Evolutionary conservation across 2,888 invertebrate genomes (phyloP).

Genomic region (Prosapia bicincta): DNA sequence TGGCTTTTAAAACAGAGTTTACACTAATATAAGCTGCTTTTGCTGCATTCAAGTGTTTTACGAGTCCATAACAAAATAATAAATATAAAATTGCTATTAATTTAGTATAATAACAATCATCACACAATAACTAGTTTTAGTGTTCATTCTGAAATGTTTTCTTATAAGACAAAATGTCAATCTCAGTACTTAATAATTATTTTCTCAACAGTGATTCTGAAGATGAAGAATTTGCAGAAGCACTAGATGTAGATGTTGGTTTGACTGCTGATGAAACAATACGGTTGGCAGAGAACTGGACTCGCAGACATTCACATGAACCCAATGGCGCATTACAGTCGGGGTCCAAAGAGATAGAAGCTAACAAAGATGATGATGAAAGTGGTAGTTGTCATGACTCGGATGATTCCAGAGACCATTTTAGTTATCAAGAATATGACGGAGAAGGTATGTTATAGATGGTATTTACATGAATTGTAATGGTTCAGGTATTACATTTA

Average conservation of each 20-base stretch:
- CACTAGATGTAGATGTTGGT: constrained; percentile 52
- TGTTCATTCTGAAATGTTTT: too few relatives aligned
- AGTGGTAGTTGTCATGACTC: constrained; percentile 38
- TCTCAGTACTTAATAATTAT: too few relatives aligned
- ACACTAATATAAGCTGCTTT: too few relatives aligned
- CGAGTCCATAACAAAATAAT: too few relatives aligned
- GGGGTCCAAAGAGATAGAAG: constrained; percentile 13
- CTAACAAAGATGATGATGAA: constrained; percentile 34
- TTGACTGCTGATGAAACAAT: constrained; percentile 64
- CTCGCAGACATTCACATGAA: constrained; percentile 50
- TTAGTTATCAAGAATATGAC: constrained; percentile 51
- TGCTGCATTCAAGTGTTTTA: too few relatives aligned
- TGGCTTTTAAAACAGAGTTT: too few relatives aligned
- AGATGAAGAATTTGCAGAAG: constrained; percentile 62
- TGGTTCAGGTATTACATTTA: too few relatives aligned
- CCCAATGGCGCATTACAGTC: constrained; percentile 14
- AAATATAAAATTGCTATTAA: too few relatives aligned
- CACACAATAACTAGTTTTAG: too few relatives aligned
- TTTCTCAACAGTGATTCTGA: constrained; percentile 53
- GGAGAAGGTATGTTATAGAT: constrained; percentile 48
- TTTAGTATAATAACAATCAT: too few relatives aligned
- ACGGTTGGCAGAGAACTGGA: constrained; percentile 66
- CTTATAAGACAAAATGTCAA: too few relatives aligned
- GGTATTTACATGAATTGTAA: too few relatives aligned
- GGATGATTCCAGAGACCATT: constrained; percentile 45